Evolutionary conservation across 1,140 invertebrate genomes (phyloP).

Genomic region (Lepidurus apus): DNA sequence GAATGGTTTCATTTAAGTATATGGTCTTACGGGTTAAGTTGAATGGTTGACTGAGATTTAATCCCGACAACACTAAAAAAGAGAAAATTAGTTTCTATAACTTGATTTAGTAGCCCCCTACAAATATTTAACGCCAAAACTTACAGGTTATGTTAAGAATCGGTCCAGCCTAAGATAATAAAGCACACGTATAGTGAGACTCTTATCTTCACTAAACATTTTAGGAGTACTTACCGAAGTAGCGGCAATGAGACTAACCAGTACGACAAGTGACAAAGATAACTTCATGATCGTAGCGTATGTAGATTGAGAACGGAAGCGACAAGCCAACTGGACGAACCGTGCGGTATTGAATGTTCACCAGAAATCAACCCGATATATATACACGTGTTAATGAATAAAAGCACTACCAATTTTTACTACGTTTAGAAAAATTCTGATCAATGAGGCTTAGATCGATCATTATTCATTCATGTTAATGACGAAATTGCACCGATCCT

Average conservation of each 20-base stretch:
- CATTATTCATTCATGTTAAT: background rate
- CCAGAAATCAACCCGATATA: background rate
- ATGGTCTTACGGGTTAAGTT: background rate
- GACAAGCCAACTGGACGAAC: background rate
- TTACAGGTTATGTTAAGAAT: conserved; percentile 1
- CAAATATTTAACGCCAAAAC: background rate
- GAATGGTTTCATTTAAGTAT: background rate
- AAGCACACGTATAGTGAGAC: background rate
- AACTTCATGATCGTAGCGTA: background rate
- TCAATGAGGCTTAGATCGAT: background rate
- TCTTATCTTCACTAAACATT: background rate
- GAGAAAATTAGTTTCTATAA: too few species aligned
- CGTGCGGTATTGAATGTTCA: background rate
- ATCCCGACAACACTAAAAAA: background rate
- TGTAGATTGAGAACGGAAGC: background rate
- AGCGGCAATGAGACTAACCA: background rate
- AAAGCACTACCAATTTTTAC: background rate
- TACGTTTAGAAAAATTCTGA: background rate
- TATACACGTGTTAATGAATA: background rate
- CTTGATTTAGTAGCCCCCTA: background rate
- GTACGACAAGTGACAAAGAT: background rate
- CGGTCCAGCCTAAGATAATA: background rate
- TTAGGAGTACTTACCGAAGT: background rate
- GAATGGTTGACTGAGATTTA: background rate
- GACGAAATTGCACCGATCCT: background rate